Base-by-base conservation (phyloP, 2,888 invertebrate species). In the Agonum fuliginosum region DNA sequence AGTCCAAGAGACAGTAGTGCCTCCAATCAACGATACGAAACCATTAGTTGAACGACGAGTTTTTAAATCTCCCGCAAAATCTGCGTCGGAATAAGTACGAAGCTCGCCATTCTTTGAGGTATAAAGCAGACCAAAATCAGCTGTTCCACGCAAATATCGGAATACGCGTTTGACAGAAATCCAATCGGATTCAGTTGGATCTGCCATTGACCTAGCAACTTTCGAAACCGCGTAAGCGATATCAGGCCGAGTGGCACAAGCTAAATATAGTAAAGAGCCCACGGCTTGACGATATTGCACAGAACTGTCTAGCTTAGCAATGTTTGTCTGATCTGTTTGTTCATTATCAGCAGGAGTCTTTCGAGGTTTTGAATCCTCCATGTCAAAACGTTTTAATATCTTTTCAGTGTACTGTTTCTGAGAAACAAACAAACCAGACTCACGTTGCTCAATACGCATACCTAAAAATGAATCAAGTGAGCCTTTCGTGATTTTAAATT, bases 201-300 rank as follows among this genome's bases (percentile, higher is more conserved):
- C 48, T 20, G 51, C 71, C 78, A 76, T 54, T 14, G 79, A 79
- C 73, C 80, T 62, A 72, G 79, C 78, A 71, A 78, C 79, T 78
- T 79, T 81, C 12, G 80, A 81, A 37, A 81, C 79, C 3, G 81
- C 78, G 48, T 75, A 81, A 3, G 81, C 80, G 4, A 80, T 78
- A 37, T 80, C 81, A 3, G 80, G 80, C 6, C 80, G 79, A 41
- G 80, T 78, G 37, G 79, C 80, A 41, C 80, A 81, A 4, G 80
- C 81, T 48, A 81, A 54, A 69, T 80, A 80, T 74, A 79, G 24
- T 37, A 79, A 34, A 20, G 46, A 72, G 6, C 76, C 71, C 10
- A 78, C 19, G 2, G 78, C 78, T 41, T 67, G 70, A 22, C 78
- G 78, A 74, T 80, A 80, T n/a, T 79, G 78, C 46, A 79, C 34